Evolutionary conservation across 2,113 vertebrate genomes (phyloP).

Genomic region (Callorhinus ursinus): DNA sequence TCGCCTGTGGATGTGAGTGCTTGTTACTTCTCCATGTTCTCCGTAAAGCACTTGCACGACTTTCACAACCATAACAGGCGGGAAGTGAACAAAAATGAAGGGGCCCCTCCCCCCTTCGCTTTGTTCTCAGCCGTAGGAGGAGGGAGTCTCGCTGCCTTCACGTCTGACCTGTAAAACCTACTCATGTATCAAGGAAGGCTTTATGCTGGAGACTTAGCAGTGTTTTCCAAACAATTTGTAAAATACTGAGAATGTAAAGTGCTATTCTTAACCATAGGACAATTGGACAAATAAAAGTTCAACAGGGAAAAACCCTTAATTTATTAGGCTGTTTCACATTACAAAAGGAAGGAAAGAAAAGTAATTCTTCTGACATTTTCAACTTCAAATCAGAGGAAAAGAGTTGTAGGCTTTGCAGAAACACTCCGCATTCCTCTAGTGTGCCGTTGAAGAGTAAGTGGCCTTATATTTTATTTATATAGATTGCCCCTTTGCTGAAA

Average conservation of each 20-base stretch:
- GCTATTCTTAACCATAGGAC: background rate
- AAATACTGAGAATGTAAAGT: background rate
- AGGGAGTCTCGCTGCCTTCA: background rate
- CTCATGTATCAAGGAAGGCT: fast-evolving
- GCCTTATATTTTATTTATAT: no score
- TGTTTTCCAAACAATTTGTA: no score
- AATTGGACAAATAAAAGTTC: background rate
- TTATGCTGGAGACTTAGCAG: fast-evolving
- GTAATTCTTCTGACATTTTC: background rate
- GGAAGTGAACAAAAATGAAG: fast-evolving
- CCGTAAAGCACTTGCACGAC: background rate
- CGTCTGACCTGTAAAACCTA: background rate
- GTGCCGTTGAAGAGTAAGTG: background rate
- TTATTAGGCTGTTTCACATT: background rate
- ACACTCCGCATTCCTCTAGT: fast-evolving
- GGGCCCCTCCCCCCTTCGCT: background rate
- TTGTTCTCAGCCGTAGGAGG: fast-evolving
- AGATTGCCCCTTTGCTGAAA: background rate
- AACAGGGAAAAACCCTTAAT: background rate
- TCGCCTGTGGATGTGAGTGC: background rate
- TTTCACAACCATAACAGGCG: background rate
- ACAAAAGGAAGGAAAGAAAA: background rate
- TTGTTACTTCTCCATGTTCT: background rate
- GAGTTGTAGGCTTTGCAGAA: background rate
- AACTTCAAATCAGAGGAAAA: background rate